Evolutionary conservation across 1,140 invertebrate genomes (phyloP), one percentile per base, ranked within the genome.

Genomic region (Delia radicum): DNA sequence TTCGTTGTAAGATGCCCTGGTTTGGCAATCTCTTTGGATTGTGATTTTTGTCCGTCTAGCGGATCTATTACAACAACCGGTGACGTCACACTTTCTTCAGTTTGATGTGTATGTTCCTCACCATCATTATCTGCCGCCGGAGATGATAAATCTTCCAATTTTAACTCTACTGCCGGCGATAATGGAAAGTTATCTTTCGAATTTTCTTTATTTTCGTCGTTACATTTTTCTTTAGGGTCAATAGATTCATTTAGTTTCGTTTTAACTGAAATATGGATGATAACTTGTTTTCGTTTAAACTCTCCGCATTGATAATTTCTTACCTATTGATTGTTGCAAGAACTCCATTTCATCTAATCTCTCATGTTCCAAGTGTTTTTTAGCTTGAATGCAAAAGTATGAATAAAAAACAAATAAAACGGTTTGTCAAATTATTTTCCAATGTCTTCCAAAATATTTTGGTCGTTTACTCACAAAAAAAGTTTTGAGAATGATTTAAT

Each of bases 291-390:
- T 24, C n/a, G 1, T 67, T 33, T 18, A 8, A 67, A 31, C n/a
- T 31, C n/a, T n/a, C n/a, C 0, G 15, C 21, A 67, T 28, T 75
- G 1, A 2, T n/a, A n/a, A 33, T 15, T 24, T 33, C 29, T 75
- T 75, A 77, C 76, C 55, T n/a, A 77, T 48, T 65, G 62, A 24
- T 75, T 77, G 26, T 18, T 61, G 21, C 26, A 75, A 27, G 12
- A 48, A 26, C 65, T 33, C 46, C 13, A 67, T 61, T 55, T 77
- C 76, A 18, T 73, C 62, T 12, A 74, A 15, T 28, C 67, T 63
- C 37, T 78, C 77, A 62, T 76, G 75, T 62, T 76, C 65, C 7
- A 26, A 67, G 63, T 78, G 77, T 69, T 78, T 78, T 42, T 31
- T 18, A 7, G 24, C 77, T 78, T 42, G 0, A 31, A n/a, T n/a